These are phyloP conservation scores for Hyperopisus bebe DNA, from an alignment of 2,113 vertebrate species.

Conservation along the genomic window DNA sequence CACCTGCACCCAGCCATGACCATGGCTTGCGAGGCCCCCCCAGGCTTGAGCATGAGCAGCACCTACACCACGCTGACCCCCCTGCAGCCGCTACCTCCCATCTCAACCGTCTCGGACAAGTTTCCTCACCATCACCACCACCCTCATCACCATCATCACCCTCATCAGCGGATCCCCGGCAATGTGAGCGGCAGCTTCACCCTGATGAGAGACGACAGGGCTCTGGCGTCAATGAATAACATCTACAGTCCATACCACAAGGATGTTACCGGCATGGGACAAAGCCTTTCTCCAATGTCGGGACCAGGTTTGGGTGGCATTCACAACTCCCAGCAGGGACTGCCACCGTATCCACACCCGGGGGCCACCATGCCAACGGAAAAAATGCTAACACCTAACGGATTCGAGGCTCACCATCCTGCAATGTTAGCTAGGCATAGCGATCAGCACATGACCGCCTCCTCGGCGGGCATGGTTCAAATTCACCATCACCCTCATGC, in stretches of 20 bases:
- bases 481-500: constrained; percentile 89
- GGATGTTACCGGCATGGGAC: constrained; percentile 89
- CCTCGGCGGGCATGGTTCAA: constrained; percentile 87
- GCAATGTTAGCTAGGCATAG: constrained; percentile 85
- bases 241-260: constrained; percentile 92
- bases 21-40: constrained; percentile 92
- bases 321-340: constrained; percentile 86
- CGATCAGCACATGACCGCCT: constrained; percentile 84
- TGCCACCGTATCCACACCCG: constrained; percentile 85
- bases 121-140: constrained; percentile 66
- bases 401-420: constrained; percentile 88
- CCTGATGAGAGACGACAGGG: constrained; percentile 88
- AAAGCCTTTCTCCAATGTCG: constrained; percentile 85
- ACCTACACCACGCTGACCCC: constrained; percentile 95
- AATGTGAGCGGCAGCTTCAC: constrained; percentile 94
- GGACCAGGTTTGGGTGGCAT: constrained; percentile 83
- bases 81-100: constrained; percentile 90
- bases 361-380: constrained; percentile 83
- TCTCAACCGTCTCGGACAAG: constrained; percentile 95
- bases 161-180: constrained; percentile 81
- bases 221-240: constrained; percentile 90
- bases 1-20: constrained; percentile 91
- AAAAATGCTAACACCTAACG: constrained; percentile 93
- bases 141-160: constrained; percentile 59
- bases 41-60: constrained; percentile 90